Base-by-base conservation (phyloP, 2,113 vertebrate genomes). In the Pithys albifrons region DNA sequence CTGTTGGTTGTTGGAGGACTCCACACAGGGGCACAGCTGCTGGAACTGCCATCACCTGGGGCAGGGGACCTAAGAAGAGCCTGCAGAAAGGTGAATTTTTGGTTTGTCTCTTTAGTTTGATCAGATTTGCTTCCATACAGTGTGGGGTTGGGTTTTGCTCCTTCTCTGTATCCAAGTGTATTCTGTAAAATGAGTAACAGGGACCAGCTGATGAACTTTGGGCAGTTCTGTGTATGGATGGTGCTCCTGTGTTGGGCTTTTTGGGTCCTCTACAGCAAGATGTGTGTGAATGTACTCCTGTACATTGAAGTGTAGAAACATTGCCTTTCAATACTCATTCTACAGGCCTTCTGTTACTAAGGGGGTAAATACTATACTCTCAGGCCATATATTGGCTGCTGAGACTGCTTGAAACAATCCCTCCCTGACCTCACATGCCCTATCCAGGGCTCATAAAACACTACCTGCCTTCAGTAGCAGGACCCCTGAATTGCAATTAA, bases 261-360 rank as follows among this genome's bases (percentile, higher is more conserved):
- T 62, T 28, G 80, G 41, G 7, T 48, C 86, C 49, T 46, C 65
- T 71, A 6, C 88, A 46, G 72, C 62, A 78, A 41, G 39, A 45
- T 9, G 12, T 41, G 57, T 77, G 59, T 70, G 93, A 90, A 66
- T 83, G 96, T 85, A 82, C 73, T 75, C 7, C 81, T 52, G 70
- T 92, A 72, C 57, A 24, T 65, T 23, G 24, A 87, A 43, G 35
- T 77, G 66, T 82, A 90, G 67, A 84, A 77, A 91, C 89, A 85
- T 92, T 95, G 85, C 92, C 96, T 97, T 95, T 95, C 96, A 86
- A 23, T 37, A 86, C 94, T 95, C 87, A 96, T 94, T 96, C 96
- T 96, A 37, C 81, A 94, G 95, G 98, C 97, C 96, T 98, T 96
- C 97, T 97, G 85, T 94, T 91, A 62, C 97, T 94, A 92, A 96